These are phyloP conservation scores for Parazoanthus atlanticus DNA, from an alignment of 92 coral and sea anemone genomes.

Conservation along the genomic window DNA sequence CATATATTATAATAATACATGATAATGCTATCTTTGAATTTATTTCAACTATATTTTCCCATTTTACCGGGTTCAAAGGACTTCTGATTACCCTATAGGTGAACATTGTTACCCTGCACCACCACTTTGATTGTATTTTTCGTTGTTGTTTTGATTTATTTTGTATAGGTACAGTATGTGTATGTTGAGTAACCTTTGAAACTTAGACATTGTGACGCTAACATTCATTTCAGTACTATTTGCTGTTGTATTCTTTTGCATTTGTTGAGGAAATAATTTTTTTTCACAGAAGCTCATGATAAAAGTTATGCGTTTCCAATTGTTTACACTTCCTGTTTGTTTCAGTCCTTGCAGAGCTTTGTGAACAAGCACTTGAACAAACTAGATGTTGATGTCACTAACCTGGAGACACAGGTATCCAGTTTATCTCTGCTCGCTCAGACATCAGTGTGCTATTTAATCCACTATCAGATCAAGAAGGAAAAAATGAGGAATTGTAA, in stretches of 20 bases:
- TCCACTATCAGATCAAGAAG: no score
- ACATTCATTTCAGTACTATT: neutral
- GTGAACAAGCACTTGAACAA: conserved; percentile 93
- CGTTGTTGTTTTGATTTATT: no score
- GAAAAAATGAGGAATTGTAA: no score
- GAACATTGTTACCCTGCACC: no score
- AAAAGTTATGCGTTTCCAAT: neutral
- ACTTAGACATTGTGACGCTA: no score
- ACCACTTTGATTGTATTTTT: no score
- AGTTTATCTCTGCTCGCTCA: neutral
- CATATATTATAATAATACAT: no score
- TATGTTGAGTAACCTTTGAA: neutral
- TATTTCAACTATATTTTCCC: no score
- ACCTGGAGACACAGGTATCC: conserved; percentile 90
- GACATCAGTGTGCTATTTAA: neutral
- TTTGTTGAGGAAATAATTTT: neutral
- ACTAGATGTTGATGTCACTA: conserved; percentile 87
- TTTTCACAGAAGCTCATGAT: neutral
- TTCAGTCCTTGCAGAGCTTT: conserved; percentile 90
- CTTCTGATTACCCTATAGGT: no score
- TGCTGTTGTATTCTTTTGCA: neutral
- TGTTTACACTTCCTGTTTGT: neutral
- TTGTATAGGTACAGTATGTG: no score
- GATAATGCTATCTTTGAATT: no score
- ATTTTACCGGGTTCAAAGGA: no score